Percentiles rank a stretch among this genome's conserved stretches.
Evolutionary conservation across 2,797 vertebrate genomes (phyloP).

Genomic region (Alcedo quadribrachys): DNA sequence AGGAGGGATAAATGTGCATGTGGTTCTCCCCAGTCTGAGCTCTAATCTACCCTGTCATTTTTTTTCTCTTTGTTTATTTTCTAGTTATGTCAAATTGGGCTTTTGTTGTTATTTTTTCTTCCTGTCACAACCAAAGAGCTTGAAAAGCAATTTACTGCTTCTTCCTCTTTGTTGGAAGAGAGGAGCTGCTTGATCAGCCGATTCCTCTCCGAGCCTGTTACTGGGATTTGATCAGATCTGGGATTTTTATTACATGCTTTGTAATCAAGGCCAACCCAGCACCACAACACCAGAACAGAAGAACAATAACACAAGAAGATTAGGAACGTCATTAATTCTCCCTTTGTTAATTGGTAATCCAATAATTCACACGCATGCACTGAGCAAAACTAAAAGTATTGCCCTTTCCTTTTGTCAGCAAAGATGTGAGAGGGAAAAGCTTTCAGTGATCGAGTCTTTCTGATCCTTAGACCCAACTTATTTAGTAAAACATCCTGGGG

Average conservation of each 20-base stretch:
- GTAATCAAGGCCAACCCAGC: constrained; percentile 5
- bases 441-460: background rate
- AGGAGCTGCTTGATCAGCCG: constrained; percentile 39
- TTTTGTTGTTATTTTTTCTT: constrained; percentile 22
- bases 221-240: constrained; percentile 46
- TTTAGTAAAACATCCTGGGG: background rate
- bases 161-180: background rate
- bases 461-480: background rate
- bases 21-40: background rate
- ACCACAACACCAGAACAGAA: background rate
- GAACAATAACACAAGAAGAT: constrained; percentile 45
- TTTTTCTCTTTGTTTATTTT: background rate
- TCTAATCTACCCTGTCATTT: background rate
- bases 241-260: constrained; percentile 43
- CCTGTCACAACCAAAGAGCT: background rate
- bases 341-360: constrained; percentile 60
- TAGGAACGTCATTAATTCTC: constrained; percentile 60
- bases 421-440: background rate
- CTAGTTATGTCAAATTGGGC: background rate
- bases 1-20: background rate
- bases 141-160: constrained; percentile 28
- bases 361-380: constrained; percentile 19
- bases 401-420: constrained; percentile 18
- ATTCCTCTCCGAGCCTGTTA: constrained; percentile 39
- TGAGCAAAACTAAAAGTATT: background rate